A percentile compares a stretch with the other conserved stretches of the same genome.
phyloP scores from a whole-genome alignment of 2,113 vertebrate genomes.

The Hydrochoerus hydrochaeris region DNA sequence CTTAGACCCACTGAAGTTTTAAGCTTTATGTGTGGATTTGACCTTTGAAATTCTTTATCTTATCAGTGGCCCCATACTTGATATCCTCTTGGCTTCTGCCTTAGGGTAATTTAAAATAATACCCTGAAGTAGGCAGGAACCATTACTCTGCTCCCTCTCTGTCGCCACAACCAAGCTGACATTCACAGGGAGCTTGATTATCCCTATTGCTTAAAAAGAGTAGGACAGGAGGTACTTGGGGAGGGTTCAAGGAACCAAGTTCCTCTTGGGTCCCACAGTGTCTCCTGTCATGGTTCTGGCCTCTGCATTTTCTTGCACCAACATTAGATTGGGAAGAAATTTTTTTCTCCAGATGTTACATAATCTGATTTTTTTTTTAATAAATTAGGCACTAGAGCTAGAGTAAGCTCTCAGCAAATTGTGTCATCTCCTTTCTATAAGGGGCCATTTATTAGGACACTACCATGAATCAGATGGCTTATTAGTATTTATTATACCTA shows the following conservation, averaged over 20 bases:
- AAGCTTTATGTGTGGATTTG: neutral
- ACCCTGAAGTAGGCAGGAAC: neutral
- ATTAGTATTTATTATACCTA: neutral
- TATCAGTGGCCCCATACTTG: neutral
- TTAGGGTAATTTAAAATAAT: neutral
- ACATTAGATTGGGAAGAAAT: neutral
- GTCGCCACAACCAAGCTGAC: neutral
- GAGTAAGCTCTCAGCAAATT: constrained; percentile 3
- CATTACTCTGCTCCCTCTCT: neutral
- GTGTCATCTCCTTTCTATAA: neutral
- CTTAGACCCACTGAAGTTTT: neutral
- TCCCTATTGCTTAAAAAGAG: neutral
- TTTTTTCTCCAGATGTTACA: neutral
- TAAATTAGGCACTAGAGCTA: neutral
- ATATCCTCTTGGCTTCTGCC: neutral
- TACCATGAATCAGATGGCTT: neutral
- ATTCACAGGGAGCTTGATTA: neutral
- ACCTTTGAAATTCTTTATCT: neutral
- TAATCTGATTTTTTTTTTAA: neutral
- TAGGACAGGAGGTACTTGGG: neutral
- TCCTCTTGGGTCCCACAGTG: neutral
- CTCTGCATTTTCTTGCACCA: neutral
- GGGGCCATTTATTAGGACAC: neutral
- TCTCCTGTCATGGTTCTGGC: neutral
- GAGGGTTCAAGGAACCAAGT: neutral